These are phyloP conservation scores for Bambusicola thoracicus DNA, from an alignment of 2,113 vertebrate genomes.

Conservation along the genomic window DNA sequence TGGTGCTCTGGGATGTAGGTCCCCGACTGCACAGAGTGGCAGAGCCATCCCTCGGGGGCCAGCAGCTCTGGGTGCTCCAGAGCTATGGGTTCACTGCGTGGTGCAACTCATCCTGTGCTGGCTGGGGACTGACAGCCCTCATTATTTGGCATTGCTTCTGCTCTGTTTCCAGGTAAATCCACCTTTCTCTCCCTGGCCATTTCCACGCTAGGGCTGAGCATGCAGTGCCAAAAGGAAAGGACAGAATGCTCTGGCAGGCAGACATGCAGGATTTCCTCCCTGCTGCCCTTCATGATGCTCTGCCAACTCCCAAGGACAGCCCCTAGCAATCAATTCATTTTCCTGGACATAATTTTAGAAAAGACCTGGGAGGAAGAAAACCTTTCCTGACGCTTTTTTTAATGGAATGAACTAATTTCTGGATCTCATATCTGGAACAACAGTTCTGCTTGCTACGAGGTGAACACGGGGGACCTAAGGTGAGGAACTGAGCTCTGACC, in stretches of 20 bases:
- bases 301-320: not conserved
- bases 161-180: not conserved
- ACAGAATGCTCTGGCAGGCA: not conserved
- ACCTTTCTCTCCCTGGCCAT: not conserved
- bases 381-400: not conserved
- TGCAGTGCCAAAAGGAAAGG: not conserved
- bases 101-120: not conserved
- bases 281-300: not conserved
- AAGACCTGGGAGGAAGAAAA: not conserved
- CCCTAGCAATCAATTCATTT: not conserved
- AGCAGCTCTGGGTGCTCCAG: not conserved
- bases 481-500: not conserved
- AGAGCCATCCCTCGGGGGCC: not conserved
- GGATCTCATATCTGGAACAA: not conserved
- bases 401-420: not conserved
- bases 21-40: not conserved
- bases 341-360: not conserved
- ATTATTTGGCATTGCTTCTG: not conserved
- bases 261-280: not conserved
- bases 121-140: not conserved
- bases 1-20: not conserved
- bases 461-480: not conserved
- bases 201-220: not conserved
- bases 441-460: not conserved
- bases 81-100: fast-evolving